phyloP scores from a whole-genome alignment of 2,888 invertebrate species.

The Lissonota sp. region DNA sequence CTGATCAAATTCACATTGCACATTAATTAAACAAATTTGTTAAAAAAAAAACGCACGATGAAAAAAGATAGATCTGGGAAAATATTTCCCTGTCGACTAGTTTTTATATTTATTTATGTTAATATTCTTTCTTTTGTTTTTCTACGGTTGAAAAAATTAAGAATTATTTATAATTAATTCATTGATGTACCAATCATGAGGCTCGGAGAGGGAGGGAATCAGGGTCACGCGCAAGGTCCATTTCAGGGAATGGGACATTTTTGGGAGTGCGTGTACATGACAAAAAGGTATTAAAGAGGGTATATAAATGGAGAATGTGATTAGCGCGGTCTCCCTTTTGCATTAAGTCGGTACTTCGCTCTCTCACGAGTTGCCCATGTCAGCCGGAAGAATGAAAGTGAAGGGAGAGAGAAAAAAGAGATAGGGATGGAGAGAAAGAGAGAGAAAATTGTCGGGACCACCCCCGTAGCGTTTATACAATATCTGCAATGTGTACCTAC shows the following conservation, averaged over 20 bases:
- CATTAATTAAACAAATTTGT: too few relatives aligned
- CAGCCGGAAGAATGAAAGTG: constrained; percentile 47
- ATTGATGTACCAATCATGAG: neutral
- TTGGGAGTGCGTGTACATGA: constrained; percentile 30
- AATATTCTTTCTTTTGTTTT: too few relatives aligned
- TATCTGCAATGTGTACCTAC: constrained; percentile 44
- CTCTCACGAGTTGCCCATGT: constrained; percentile 33
- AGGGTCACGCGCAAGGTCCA: constrained; percentile 46
- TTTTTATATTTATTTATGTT: too few relatives aligned
- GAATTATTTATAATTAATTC: neutral
- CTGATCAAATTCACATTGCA: too few relatives aligned
- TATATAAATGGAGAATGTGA: constrained; percentile 72
- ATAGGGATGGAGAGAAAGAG: constrained; percentile 24
- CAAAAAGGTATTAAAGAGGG: constrained; percentile 64
- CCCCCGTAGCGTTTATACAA: constrained; percentile 71
- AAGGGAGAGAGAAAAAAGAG: constrained; percentile 35
- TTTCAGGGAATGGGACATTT: neutral
- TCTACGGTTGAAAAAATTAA: neutral
- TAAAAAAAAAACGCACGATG: too few relatives aligned
- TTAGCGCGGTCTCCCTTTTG: constrained; percentile 67
- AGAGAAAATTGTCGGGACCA: constrained; percentile 70
- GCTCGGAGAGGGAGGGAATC: constrained; percentile 18
- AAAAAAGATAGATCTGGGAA: too few relatives aligned
- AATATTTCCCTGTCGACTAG: too few relatives aligned
- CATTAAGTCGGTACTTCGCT: constrained; percentile 8